A percentile compares a stretch with the other conserved stretches of the same genome.
Conservation (phyloP, 1,140 invertebrate genomes). For the Wasmannia auropunctata region DNA sequence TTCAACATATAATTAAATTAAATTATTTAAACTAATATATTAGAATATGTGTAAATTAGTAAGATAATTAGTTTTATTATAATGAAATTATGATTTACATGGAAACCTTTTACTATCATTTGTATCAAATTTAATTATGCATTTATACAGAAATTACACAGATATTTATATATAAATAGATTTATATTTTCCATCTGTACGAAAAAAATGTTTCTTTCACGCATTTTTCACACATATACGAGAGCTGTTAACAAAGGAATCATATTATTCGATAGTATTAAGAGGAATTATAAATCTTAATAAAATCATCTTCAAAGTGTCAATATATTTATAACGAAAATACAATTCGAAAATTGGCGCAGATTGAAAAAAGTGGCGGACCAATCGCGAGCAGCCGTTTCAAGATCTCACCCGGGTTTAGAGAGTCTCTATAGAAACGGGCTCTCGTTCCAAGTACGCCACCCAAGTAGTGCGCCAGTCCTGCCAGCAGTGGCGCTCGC, state of each 20-base stretch:
- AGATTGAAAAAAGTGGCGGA: background rate
- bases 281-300: background rate
- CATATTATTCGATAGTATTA: background rate
- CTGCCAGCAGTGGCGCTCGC: conserved; percentile 11
- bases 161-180: background rate
- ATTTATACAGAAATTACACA: background rate
- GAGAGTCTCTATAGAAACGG: no score
- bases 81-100: background rate
- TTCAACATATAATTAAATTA: no score
- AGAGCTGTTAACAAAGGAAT: background rate
- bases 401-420: no score
- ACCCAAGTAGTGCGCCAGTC: no score
- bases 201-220: background rate
- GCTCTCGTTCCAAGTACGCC: no score
- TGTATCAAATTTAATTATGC: background rate
- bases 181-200: background rate
- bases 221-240: background rate
- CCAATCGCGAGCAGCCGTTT: background rate
- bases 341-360: background rate
- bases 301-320: background rate
- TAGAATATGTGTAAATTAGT: no score
- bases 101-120: background rate
- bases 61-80: background rate
- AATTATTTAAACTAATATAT: background rate
- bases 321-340: background rate